phyloP scores from a whole-genome alignment of 2,797 vertebrate genomes.

The Amniataba percoides region DNA sequence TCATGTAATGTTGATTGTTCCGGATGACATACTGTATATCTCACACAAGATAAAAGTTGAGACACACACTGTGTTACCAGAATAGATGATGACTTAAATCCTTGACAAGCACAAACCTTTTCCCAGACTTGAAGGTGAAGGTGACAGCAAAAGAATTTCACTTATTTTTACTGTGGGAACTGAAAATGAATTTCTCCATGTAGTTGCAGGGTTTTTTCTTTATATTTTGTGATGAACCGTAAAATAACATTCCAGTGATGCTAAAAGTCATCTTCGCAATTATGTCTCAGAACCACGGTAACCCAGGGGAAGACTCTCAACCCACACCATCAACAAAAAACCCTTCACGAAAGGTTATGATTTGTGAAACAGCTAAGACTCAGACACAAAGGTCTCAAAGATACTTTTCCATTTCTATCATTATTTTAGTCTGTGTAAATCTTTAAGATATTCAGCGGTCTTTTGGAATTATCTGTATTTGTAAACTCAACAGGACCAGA shows the following conservation, averaged over 20 bases:
- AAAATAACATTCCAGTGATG: not conserved
- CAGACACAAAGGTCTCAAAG: not conserved
- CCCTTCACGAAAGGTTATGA: not conserved
- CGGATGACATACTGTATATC: not conserved
- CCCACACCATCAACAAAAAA: not conserved
- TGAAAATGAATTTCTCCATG: not conserved
- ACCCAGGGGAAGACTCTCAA: not conserved
- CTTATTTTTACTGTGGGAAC: not conserved
- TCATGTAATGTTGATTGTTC: not conserved
- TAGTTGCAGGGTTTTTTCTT: not conserved
- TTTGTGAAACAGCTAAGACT: not conserved
- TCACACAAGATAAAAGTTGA: not conserved
- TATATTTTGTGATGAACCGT: not conserved
- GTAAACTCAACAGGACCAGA: not conserved
- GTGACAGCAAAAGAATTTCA: not conserved
- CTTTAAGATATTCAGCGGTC: too few species aligned
- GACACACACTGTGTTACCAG: not conserved
- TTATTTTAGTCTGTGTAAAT: too few species aligned
- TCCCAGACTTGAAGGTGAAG: not conserved
- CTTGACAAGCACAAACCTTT: not conserved
- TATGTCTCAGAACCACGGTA: not conserved
- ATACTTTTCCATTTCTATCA: not conserved
- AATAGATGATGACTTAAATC: constrained; percentile 4
- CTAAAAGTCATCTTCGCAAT: not conserved
- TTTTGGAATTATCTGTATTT: not conserved